Evolutionary conservation across 2,888 invertebrate genomes (phyloP), one percentile per base, ranked within the genome.

Genomic region (Callosobruchus maculatus): DNA sequence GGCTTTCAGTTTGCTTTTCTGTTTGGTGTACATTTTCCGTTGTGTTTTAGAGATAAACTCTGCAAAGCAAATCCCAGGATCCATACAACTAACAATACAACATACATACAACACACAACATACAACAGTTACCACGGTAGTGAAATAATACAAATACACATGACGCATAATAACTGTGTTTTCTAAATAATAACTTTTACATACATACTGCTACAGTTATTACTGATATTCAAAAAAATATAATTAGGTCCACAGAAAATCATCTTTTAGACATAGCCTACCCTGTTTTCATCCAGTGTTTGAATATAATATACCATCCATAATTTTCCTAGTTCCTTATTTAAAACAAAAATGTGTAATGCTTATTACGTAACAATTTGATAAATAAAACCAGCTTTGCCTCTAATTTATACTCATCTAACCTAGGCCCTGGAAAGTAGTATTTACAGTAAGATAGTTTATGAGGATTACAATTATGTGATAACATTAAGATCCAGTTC

Each of bases 211-310:
- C 49, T 49, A 49, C 49, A 49, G 49, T 49, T 49, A 49, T 13
- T 49, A 5, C 1, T 49, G 49, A 49, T 49, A 7, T 7, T 49
- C 66, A 71, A 73, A 69, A 72, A 68, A 73, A 74, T 69, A 73
- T 74, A 74, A 71, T 49, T 70, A 73, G 68, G 71, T 72, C 68
- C 75, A 78, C 74, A 72, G 68, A 70, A 77, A 74, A 73, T 75
- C 71, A 77, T 79, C 74, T 76, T 76, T 74, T 76, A 75, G 72
- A 76, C 77, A 74, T 72, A 75, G 77, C 79, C 80, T 80, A 80
- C 80, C 80, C 80, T 80, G 80, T 80, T 76, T 31, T 77, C 21
- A 77, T 76, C 49, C 49, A 49, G 49, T 49, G 72, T 74, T 75
- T 75, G 75, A 73, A 73, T 72, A 69, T 70, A 73, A 70, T 72